These are phyloP conservation scores for Brachystomella parvula DNA, from an alignment of 1,140 invertebrate genomes.

Conservation along the genomic window DNA sequence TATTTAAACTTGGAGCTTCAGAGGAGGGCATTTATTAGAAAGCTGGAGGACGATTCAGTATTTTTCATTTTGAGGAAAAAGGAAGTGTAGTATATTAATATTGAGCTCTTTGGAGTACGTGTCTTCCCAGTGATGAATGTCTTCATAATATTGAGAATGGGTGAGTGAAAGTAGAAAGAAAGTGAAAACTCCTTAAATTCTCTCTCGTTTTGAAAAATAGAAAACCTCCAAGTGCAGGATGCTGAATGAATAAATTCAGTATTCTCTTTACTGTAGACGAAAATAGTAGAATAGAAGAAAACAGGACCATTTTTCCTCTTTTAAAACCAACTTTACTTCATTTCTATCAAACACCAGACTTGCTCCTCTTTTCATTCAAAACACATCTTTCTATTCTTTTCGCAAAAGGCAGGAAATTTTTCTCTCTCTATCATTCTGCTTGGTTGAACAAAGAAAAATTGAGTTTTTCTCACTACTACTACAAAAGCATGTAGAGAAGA, in stretches of 20 bases:
- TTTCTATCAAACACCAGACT: neutral
- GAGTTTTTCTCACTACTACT: neutral
- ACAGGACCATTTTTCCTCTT: too few relatives aligned
- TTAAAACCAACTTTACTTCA: too few relatives aligned
- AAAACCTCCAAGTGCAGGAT: neutral
- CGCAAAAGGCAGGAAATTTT: slow-evolving; percentile 1
- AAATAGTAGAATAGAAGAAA: too few relatives aligned
- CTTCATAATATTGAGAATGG: neutral
- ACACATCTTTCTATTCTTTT: neutral
- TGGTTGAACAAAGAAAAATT: neutral
- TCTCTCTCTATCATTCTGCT: neutral
- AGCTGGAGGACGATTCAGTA: too few relatives aligned
- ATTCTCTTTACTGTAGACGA: too few relatives aligned
- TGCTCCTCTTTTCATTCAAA: neutral
- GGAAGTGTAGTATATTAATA: neutral
- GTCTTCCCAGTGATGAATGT: neutral
- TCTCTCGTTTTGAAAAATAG: too few relatives aligned
- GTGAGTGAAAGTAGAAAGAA: slow-evolving; percentile 1
- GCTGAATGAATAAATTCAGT: slow-evolving; percentile 8
- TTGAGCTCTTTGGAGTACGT: neutral
- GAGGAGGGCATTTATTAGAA: too few relatives aligned
- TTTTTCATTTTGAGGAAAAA: neutral
- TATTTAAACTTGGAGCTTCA: too few relatives aligned
- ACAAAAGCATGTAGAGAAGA: too few relatives aligned
- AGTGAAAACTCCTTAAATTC: neutral